Evolutionary conservation across 2,113 vertebrate species (phyloP).

Genomic region (Perca flavescens): DNA sequence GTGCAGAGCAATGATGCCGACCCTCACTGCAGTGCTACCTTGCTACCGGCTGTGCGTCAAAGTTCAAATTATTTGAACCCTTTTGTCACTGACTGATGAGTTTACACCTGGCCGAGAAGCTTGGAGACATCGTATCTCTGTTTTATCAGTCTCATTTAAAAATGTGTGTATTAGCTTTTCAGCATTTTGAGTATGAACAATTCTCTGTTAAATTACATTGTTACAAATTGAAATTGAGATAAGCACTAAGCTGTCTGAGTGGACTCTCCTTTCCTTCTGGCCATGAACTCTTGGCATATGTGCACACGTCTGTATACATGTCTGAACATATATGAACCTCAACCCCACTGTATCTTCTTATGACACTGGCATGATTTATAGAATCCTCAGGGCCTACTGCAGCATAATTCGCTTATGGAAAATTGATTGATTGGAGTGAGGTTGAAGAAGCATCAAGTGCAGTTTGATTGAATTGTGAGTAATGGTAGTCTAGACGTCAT

Average conservation of each 20-base stretch:
- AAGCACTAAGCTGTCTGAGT: not conserved
- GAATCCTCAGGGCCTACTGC: slow-evolving; percentile 47
- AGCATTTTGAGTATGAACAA: not conserved
- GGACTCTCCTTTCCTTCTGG: not conserved
- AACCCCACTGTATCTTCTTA: slow-evolving; percentile 19
- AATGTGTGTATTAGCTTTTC: not conserved
- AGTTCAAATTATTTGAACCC: not conserved
- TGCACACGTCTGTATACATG: not conserved
- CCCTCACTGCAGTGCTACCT: not conserved
- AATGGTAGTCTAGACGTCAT: slow-evolving; percentile 49
- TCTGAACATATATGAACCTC: slow-evolving; percentile 2
- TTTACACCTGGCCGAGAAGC: not conserved
- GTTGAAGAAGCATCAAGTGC: slow-evolving; percentile 67
- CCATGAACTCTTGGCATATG: not conserved
- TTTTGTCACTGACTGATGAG: not conserved
- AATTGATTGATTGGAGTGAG: slow-evolving; percentile 72
- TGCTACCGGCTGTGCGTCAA: not conserved
- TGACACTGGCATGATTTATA: slow-evolving; percentile 52
- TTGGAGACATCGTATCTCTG: not conserved
- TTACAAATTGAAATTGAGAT: not conserved
- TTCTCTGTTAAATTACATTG: not conserved
- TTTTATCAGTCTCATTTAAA: not conserved
- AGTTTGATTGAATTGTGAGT: slow-evolving; percentile 78
- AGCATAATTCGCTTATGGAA: slow-evolving; percentile 65
- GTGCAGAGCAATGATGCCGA: no score